A percentile compares a stretch with the other conserved stretches of the same genome.
phyloP scores from a whole-genome alignment of 2,797 vertebrate genomes.

The Vespertilio murinus region DNA sequence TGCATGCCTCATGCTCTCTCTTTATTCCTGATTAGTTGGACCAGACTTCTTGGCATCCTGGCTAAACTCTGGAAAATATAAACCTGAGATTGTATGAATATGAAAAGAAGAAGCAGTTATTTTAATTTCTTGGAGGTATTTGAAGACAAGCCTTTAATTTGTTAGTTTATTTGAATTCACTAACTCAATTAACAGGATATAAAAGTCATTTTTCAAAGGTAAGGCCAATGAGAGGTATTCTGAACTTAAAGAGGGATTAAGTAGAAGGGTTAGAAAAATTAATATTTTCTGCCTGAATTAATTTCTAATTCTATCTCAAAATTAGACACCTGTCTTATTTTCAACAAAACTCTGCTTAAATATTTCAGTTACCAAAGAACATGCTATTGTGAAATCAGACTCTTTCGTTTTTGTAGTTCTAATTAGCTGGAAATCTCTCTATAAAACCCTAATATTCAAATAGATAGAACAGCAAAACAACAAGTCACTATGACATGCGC shows the following conservation, averaged over 20 bases:
- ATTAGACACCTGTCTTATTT: constrained; percentile 66
- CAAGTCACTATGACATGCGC: fast-evolving
- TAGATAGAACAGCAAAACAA: too few relatives aligned
- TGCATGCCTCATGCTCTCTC: neutral
- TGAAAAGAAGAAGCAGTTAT: constrained; percentile 27
- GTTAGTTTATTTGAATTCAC: neutral
- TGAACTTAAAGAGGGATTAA: constrained; percentile 64
- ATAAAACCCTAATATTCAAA: too few relatives aligned
- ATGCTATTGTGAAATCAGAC: constrained; percentile 33
- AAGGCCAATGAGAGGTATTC: constrained; percentile 50
- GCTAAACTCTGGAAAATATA: neutral
- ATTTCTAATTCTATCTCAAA: constrained; percentile 67
- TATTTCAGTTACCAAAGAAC: constrained; percentile 54
- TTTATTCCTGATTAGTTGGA: neutral
- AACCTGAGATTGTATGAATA: neutral
- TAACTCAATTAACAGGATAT: constrained; percentile 64
- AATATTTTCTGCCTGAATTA: constrained; percentile 75
- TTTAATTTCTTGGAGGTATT: constrained; percentile 45
- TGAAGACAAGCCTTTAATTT: constrained; percentile 22
- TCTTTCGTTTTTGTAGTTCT: constrained; percentile 20
- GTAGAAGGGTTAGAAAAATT: constrained; percentile 48
- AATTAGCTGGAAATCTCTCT: constrained; percentile 35
- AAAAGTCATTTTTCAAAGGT: constrained; percentile 51
- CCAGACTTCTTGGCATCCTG: neutral
- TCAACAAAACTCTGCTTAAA: constrained; percentile 52